Percentiles rank a stretch among this genome's conserved stretches.
Evolutionary conservation across 2,888 invertebrate genomes (phyloP).

Genomic region (Mesorhabditis belari): DNA sequence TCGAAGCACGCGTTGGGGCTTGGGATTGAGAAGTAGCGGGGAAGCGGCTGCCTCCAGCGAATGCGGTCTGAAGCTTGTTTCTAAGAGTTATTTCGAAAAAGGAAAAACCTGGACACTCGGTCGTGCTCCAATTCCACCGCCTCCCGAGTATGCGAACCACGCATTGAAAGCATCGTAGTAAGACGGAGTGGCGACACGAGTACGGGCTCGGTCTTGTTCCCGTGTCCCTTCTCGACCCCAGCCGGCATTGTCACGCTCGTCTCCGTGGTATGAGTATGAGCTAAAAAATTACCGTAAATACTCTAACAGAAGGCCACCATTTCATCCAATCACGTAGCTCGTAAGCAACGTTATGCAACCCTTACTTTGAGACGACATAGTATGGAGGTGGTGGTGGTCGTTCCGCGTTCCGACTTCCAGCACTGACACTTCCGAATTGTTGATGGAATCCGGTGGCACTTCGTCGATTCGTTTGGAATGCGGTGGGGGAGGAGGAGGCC

Average conservation of each 20-base stretch:
- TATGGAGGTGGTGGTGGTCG: neutral
- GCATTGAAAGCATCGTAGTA: slow-evolving; percentile 46
- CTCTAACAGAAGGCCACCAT: too few species aligned
- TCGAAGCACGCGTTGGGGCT: neutral
- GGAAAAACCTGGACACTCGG: slow-evolving; percentile 12
- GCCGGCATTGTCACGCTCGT: neutral
- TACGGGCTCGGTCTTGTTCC: neutral
- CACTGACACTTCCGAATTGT: too few species aligned
- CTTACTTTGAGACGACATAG: neutral
- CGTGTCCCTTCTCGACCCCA: neutral
- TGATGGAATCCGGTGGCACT: too few species aligned
- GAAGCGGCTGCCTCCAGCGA: neutral
- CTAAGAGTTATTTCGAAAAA: neutral
- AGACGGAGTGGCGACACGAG: slow-evolving; percentile 16
- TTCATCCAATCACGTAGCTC: too few species aligned
- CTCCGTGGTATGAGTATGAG: neutral
- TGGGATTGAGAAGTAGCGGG: neutral
- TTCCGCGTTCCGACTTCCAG: neutral
- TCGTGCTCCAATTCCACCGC: slow-evolving; percentile 23
- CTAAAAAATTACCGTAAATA: neutral
- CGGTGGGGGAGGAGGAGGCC: neutral
- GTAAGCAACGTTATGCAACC: too few species aligned
- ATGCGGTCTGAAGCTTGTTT: neutral
- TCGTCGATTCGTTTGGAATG: neutral
- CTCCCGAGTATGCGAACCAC: slow-evolving; percentile 41